Evolutionary conservation across 2,888 invertebrate genomes (phyloP).

Genomic region (Plusia festucae): DNA sequence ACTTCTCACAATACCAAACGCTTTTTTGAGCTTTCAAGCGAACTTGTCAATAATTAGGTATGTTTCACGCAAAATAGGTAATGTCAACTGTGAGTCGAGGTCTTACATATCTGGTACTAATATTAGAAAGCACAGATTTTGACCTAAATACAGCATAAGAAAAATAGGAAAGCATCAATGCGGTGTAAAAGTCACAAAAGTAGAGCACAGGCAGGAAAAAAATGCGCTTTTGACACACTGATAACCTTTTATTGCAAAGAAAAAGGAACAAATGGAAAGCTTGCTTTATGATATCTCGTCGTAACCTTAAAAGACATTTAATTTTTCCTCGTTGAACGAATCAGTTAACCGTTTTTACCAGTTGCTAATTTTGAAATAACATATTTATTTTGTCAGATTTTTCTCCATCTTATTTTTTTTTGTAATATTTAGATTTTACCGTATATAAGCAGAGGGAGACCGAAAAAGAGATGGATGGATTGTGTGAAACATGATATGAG

Average conservation of each 20-base stretch:
- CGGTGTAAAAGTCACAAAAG: conserved; percentile 1
- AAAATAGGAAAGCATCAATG: conserved; percentile 1
- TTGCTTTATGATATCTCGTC: neutral
- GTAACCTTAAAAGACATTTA: neutral
- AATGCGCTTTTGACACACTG: neutral
- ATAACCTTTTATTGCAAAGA: neutral
- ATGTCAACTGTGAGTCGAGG: neutral
- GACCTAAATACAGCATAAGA: conserved; percentile 1
- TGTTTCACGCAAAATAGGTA: neutral
- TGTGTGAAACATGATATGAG: too few relatives aligned
- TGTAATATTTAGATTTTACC: too few relatives aligned
- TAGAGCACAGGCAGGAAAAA: neutral
- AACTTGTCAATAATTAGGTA: neutral
- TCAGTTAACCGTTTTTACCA: neutral
- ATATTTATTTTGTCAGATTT: too few relatives aligned
- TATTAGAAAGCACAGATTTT: neutral
- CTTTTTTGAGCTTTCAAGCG: neutral
- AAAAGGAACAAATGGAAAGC: neutral
- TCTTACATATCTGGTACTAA: neutral
- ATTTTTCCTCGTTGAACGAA: neutral
- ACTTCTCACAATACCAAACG: too few relatives aligned
- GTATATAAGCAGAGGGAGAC: too few relatives aligned
- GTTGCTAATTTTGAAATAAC: too few relatives aligned
- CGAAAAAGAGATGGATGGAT: too few relatives aligned
- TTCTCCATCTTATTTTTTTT: too few relatives aligned